A percentile compares a stretch with the other conserved stretches of the same genome.
Conservation (phyloP, 2,888 invertebrate genomes). For the Yponomeuta plumbellus region DNA sequence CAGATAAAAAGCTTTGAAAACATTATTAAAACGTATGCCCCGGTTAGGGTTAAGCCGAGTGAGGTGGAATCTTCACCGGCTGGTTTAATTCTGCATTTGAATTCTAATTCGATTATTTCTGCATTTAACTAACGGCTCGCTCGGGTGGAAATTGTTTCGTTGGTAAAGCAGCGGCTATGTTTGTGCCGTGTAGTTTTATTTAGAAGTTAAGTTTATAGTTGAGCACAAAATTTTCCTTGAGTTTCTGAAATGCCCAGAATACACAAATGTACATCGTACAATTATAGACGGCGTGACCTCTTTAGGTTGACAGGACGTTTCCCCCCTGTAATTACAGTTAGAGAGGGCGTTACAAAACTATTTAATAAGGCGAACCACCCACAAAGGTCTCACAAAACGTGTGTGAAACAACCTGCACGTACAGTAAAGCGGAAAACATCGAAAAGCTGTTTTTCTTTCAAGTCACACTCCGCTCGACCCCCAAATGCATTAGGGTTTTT, state of each 20-base stretch:
- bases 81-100: slow-evolving; percentile 6
- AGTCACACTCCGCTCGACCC: not conserved
- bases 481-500: not conserved
- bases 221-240: too few relatives aligned
- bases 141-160: not conserved
- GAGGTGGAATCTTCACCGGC: slow-evolving; percentile 18
- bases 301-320: too few relatives aligned
- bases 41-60: slow-evolving; percentile 46
- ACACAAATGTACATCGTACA: too few relatives aligned
- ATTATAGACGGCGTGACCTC: too few relatives aligned
- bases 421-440: not conserved
- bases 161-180: not conserved
- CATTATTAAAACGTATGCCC: slow-evolving; percentile 60
- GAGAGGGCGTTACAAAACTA: too few relatives aligned
- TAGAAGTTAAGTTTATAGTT: not conserved
- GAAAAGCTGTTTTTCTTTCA: not conserved
- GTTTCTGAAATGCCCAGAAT: too few relatives aligned
- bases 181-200: not conserved
- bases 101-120: slow-evolving; percentile 2
- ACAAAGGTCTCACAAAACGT: too few relatives aligned
- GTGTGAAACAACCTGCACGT: too few relatives aligned
- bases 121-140: not conserved
- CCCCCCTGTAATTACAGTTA: too few relatives aligned
- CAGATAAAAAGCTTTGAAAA: slow-evolving; percentile 56
- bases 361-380: too few relatives aligned